Conservation (phyloP, 2,797 vertebrate genomes). For the Cirrhinus mrigala region DNA sequence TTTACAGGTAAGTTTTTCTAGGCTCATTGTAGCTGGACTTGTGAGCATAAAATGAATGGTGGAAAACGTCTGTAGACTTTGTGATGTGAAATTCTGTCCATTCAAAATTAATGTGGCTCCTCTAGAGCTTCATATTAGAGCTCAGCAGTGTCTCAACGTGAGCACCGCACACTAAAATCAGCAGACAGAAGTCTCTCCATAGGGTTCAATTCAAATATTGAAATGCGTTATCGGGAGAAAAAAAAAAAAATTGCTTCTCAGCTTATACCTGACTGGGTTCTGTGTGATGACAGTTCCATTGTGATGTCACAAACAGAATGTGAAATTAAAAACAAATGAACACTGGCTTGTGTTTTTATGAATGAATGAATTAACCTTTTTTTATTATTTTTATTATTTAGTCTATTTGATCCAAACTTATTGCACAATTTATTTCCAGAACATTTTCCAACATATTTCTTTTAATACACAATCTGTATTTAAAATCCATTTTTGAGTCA, state of each 20-base stretch:
- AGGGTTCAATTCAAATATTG: not conserved
- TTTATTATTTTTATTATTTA: too few relatives aligned
- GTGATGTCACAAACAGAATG: not conserved
- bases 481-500: not conserved
- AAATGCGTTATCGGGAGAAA: not conserved
- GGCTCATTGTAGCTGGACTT: not conserved
- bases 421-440: not conserved
- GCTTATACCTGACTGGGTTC: not conserved
- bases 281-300: too few relatives aligned
- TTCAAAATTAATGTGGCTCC: too few relatives aligned
- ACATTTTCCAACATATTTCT: not conserved
- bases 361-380: too few relatives aligned
- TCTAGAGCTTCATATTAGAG: not conserved
- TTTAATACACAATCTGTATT: too few relatives aligned
- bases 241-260: not conserved
- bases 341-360: not conserved
- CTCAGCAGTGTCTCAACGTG: not conserved
- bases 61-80: not conserved
- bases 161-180: too few relatives aligned
- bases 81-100: too few relatives aligned
- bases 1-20: constrained; percentile 85
- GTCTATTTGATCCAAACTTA: not conserved
- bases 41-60: not conserved
- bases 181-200: not conserved
- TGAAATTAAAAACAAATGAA: not conserved